These are phyloP conservation scores for Cylloceria caligata DNA, from an alignment of 2,888 invertebrate species.

Conservation along the genomic window DNA sequence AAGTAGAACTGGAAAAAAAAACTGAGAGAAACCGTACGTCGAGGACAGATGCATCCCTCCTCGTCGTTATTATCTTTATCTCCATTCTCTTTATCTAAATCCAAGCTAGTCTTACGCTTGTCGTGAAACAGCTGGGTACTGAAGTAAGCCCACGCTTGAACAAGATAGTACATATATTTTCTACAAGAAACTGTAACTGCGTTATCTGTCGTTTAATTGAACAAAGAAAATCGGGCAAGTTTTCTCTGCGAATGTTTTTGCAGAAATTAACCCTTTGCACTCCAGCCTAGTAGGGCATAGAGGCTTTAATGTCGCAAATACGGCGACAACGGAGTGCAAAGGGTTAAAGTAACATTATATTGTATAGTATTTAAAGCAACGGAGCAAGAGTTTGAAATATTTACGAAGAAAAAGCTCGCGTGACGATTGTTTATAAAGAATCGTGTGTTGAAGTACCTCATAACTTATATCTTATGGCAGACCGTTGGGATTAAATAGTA, in stretches of 20 bases:
- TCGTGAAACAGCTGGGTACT: slow-evolving; percentile 58
- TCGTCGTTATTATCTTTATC: slow-evolving; percentile 57
- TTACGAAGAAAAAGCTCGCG: slow-evolving; percentile 44
- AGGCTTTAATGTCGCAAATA: no score
- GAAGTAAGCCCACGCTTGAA: slow-evolving; percentile 5
- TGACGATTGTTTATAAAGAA: slow-evolving; percentile 54
- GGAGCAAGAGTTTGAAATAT: slow-evolving; percentile 3
- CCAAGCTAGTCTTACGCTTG: slow-evolving; percentile 59
- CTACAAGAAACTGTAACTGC: slow-evolving; percentile 22
- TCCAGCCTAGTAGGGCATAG: no score
- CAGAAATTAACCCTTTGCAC: no score
- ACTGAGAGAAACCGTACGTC: slow-evolving; percentile 28
- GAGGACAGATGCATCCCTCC: slow-evolving; percentile 35
- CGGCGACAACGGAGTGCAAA: no score
- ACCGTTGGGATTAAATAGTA: slow-evolving; percentile 41
- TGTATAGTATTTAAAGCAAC: not conserved
- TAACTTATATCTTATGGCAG: slow-evolving; percentile 14
- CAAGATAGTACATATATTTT: slow-evolving; percentile 52
- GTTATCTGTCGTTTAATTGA: slow-evolving; percentile 62
- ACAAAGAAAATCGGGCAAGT: slow-evolving; percentile 40
- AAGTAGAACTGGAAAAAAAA: slow-evolving; percentile 27
- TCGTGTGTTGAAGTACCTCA: slow-evolving; percentile 54
- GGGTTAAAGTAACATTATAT: slow-evolving; percentile 2
- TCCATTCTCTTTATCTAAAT: slow-evolving; percentile 63
- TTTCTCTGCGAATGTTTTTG: not conserved